A percentile compares a stretch with the other conserved stretches of the same genome.
phyloP scores from a whole-genome alignment of 2,113 vertebrate species.

The Chionis minor region DNA sequence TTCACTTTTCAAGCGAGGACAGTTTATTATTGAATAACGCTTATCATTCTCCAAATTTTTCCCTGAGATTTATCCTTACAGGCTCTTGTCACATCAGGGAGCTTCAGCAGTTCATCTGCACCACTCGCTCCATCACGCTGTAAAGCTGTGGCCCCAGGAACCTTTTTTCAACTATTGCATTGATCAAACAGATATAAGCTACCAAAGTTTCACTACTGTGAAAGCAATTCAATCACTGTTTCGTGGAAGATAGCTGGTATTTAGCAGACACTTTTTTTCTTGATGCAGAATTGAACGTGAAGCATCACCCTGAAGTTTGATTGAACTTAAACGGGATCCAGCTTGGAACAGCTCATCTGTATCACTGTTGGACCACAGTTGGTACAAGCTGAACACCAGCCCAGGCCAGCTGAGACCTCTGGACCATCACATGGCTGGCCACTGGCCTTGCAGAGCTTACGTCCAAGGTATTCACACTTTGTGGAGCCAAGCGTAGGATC shows the following conservation, averaged over 20 bases:
- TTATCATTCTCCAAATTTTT: not conserved
- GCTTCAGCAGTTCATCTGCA: not conserved
- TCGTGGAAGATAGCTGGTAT: not conserved
- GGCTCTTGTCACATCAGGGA: not conserved
- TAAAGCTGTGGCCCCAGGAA: not conserved
- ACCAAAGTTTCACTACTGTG: not conserved
- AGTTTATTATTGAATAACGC: not conserved
- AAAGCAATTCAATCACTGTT: not conserved
- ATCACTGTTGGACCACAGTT: not conserved
- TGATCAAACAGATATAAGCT: not conserved
- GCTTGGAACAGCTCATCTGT: not conserved
- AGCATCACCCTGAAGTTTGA: not conserved
- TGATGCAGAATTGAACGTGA: not conserved
- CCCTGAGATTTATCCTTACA: not conserved
- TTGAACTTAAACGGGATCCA: not conserved
- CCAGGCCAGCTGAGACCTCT: slow-evolving; percentile 10
- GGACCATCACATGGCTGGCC: slow-evolving; percentile 12
- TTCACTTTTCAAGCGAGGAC: not conserved
- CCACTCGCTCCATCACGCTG: not conserved
- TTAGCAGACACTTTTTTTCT: not conserved
- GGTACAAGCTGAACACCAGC: slow-evolving; percentile 4
- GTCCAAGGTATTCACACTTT: not conserved
- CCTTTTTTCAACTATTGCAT: not conserved
- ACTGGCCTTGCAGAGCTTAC: not conserved
- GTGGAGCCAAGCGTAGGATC: not conserved